Base-by-base conservation (phyloP, 2,888 invertebrate species). In the Drosophila vallismaia region DNA sequence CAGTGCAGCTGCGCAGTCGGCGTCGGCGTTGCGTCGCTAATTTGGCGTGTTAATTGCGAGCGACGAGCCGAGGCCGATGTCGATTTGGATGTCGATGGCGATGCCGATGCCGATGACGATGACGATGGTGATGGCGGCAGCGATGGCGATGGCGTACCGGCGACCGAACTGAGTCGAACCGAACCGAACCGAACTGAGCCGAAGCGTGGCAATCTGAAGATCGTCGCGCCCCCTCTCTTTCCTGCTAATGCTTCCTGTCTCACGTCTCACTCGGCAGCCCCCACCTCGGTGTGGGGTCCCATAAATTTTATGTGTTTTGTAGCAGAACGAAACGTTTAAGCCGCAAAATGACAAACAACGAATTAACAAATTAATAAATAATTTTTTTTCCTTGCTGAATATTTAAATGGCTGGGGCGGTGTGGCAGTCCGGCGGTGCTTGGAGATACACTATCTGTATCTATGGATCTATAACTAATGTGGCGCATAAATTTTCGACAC, bases 321-420 rank as follows among this genome's bases (percentile, higher is more conserved):
- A 76, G 84, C 86, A 86, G 82, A 86, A 86, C 86, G 88, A 86
- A 87, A 86, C 85, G 85, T 85, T 86, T 86, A 86, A 87, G 85
- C 85, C 85, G 81, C 87, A 72, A 86, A 87, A 86, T 86, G 87
- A 86, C 85, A 86, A 86, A 85, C 87, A 87, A 77, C 83, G 85
- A 86, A 87, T 86, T 86, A 86, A 85, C 85, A 86, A 87, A 86
- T 86, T 86, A 87, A 86, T 86, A 86, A 86, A 87, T 86, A 86
- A 83, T 82, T 80, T 80, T 82, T 79, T 66, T 54, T 71, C 67
- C 68, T 73, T 73, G 69, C 72, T 68, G 63, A 76, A 71, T 76
- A 73, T 76, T 69, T 66, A 62, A 80, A 78, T 73, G 55, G 59
- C 31, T 31, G 55, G 74, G 74, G 67, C 69, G 60, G 63, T 42